phyloP scores from a whole-genome alignment of 2,888 invertebrate genomes.

The Alsophila aescularia region DNA sequence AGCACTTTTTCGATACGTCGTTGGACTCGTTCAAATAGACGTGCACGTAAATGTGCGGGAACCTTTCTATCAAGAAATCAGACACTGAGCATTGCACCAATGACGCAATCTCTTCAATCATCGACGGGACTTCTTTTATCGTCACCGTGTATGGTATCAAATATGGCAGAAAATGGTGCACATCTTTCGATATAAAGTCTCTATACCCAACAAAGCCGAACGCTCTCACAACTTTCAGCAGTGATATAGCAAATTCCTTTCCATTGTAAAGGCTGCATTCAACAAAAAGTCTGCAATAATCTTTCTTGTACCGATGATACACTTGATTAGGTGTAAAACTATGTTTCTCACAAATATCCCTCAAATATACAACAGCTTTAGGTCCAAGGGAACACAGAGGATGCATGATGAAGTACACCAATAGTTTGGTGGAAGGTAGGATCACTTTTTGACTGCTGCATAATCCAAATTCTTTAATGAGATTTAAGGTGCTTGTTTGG shows the following conservation, averaged over 20 bases:
- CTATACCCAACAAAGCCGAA: conserved; percentile 88
- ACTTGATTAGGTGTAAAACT: conserved; percentile 82
- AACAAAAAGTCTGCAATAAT: conserved; percentile 85
- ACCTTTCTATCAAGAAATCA: conserved; percentile 86
- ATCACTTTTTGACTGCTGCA: conserved; percentile 65
- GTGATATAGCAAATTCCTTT: conserved; percentile 83
- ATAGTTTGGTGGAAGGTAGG: conserved; percentile 76
- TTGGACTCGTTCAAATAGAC: conserved; percentile 86
- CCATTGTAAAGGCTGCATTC: conserved; percentile 84
- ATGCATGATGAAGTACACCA: conserved; percentile 86
- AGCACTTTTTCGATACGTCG: conserved; percentile 85
- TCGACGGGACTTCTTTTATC: conserved; percentile 81
- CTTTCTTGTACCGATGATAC: conserved; percentile 86
- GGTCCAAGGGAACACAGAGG: conserved; percentile 84
- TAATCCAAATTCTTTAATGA: conserved; percentile 80
- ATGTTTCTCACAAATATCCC: conserved; percentile 83
- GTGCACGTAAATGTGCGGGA: conserved; percentile 89
- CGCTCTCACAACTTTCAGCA: conserved; percentile 86
- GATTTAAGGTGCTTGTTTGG: conserved; percentile 82
- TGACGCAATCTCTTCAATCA: conserved; percentile 87
- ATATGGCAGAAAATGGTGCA: conserved; percentile 87
- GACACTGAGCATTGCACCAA: conserved; percentile 84
- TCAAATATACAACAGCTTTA: conserved; percentile 83
- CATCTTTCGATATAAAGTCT: conserved; percentile 88
- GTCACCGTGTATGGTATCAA: conserved; percentile 85